Conservation (phyloP, 2,113 vertebrate species). For the Anhinga rufa region DNA sequence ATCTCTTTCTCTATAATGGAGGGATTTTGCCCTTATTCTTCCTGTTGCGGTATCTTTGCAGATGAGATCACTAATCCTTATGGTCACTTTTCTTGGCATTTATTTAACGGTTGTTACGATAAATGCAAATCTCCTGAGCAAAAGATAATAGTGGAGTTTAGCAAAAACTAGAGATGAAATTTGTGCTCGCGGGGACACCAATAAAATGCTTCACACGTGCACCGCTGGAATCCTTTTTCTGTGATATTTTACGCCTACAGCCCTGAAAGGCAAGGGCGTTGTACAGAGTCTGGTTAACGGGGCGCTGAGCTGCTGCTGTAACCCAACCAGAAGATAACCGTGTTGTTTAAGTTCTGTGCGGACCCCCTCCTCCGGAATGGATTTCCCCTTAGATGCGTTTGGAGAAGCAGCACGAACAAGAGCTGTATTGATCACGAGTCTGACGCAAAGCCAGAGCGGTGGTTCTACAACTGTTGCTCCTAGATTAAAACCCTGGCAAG, state of each 20-base stretch:
- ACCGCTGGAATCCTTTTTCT: background rate
- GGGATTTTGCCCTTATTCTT: background rate
- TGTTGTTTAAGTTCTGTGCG: background rate
- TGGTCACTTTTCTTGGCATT: background rate
- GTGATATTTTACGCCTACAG: no score
- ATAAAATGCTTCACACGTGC: background rate
- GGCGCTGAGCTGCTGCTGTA: no score
- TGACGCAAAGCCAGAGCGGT: background rate
- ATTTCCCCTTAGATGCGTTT: background rate
- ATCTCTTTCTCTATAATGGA: background rate
- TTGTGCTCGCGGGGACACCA: fast-evolving
- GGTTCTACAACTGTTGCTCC: no score
- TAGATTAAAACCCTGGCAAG: background rate
- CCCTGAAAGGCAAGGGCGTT: background rate
- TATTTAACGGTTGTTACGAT: background rate
- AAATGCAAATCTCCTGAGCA: background rate
- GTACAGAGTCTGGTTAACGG: background rate
- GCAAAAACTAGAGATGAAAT: background rate
- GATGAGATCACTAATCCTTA: background rate
- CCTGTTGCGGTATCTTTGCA: no score
- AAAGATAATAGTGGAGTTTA: background rate
- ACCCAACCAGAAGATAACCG: background rate
- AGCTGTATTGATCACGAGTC: background rate
- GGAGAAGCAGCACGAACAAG: background rate
- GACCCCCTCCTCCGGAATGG: no score